Conservation (phyloP, 2,888 invertebrate species). For the Corbicula japonica region DNA sequence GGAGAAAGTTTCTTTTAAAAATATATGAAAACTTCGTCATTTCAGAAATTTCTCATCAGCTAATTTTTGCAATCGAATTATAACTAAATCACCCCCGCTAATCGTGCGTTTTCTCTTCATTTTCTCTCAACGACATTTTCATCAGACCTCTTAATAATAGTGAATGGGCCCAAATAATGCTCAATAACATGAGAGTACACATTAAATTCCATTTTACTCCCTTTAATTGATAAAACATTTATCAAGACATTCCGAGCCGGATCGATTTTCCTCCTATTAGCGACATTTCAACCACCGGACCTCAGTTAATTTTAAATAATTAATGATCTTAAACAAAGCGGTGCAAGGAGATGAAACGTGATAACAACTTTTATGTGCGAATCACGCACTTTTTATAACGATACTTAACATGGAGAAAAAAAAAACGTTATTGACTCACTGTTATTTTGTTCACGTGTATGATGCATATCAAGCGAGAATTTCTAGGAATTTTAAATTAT, state of each 20-base stretch:
- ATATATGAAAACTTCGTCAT: too few relatives aligned
- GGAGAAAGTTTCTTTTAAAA: too few relatives aligned
- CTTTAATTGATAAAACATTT: constrained; percentile 53
- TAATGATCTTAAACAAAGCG: constrained; percentile 50
- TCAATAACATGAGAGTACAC: constrained; percentile 23
- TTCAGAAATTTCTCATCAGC: neutral
- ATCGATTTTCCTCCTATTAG: constrained; percentile 27
- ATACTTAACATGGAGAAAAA: neutral
- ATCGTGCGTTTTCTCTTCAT: constrained; percentile 27
- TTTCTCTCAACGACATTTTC: constrained; percentile 28
- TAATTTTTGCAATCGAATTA: constrained; percentile 5
- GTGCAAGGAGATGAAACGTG: constrained; percentile 4
- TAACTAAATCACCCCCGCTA: constrained; percentile 2
- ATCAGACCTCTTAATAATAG: constrained; percentile 20
- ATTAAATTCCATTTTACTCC: constrained; percentile 28
- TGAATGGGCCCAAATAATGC: constrained; percentile 29
- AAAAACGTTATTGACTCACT: neutral
- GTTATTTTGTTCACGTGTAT: too few relatives aligned
- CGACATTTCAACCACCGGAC: constrained; percentile 16
- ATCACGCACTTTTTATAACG: constrained; percentile 4
- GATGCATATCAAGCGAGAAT: too few relatives aligned
- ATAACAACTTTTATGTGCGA: constrained; percentile 10
- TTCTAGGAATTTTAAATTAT: too few relatives aligned
- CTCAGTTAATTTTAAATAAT: constrained; percentile 50
- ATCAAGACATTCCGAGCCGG: constrained; percentile 35